These are phyloP conservation scores for Stenolophus ochropezus DNA, from an alignment of 2,888 invertebrate genomes.

Conservation along the genomic window DNA sequence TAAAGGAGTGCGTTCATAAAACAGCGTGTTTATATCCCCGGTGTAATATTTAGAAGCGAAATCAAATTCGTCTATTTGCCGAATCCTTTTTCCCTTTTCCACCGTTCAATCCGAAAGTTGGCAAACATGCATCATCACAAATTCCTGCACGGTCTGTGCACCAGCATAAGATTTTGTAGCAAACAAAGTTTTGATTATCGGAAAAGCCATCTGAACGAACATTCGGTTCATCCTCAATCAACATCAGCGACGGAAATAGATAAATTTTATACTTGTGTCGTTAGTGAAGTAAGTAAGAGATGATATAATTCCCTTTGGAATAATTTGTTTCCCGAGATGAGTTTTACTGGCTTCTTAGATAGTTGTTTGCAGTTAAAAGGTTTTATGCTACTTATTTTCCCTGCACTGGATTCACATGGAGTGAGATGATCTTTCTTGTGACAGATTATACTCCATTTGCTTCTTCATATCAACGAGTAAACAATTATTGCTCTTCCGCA, in stretches of 20 bases:
- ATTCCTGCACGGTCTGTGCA: conserved; percentile 34
- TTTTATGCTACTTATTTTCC: conserved; percentile 51
- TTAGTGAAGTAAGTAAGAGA: conserved; percentile 56
- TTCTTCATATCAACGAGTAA: conserved; percentile 1
- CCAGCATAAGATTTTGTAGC: conserved; percentile 28
- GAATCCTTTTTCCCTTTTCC: conserved; percentile 18
- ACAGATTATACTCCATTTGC: neutral
- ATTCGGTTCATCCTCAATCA: conserved; percentile 46
- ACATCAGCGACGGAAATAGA: conserved; percentile 55
- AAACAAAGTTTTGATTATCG: conserved; percentile 51
- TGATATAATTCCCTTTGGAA: conserved; percentile 55
- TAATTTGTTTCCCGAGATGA: conserved; percentile 55
- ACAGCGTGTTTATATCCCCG: neutral
- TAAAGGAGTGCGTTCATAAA: neutral
- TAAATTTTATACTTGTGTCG: conserved; percentile 58
- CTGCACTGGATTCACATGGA: conserved; percentile 6
- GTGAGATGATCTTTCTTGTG: conserved; percentile 11
- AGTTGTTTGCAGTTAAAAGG: conserved; percentile 47
- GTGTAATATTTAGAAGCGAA: conserved; percentile 11
- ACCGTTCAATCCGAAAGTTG: conserved; percentile 10
- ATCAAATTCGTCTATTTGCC: conserved; percentile 33
- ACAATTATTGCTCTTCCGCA: neutral
- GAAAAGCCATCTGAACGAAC: conserved; percentile 37
- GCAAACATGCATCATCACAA: conserved; percentile 39
- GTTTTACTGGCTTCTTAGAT: conserved; percentile 49